Evolutionary conservation across 1,140 invertebrate genomes (phyloP).

Genomic region (Apis florea): DNA sequence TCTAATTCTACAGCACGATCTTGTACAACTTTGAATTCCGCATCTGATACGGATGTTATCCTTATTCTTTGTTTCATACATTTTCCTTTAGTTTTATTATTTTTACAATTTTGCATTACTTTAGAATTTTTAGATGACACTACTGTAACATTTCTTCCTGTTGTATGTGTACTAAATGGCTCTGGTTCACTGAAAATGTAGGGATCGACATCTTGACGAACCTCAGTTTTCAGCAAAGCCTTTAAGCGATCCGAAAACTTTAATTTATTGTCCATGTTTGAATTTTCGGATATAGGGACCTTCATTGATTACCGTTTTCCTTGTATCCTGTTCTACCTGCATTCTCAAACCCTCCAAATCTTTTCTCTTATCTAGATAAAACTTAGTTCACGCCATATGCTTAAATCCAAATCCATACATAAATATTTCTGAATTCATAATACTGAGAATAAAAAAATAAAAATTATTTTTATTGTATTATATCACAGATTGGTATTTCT

Average conservation of each 20-base stretch:
- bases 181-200: conserved; percentile 83
- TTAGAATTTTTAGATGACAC: conserved; percentile 67
- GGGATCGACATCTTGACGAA: conserved; percentile 79
- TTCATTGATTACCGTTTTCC: conserved; percentile 69
- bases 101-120: conserved; percentile 69
- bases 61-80: conserved; percentile 73
- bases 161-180: conserved; percentile 65
- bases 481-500: conserved; percentile 55
- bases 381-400: conserved; percentile 64
- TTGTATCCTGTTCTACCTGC: conserved; percentile 67
- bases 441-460: conserved; percentile 61
- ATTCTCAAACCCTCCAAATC: conserved; percentile 70
- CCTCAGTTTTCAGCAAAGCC: conserved; percentile 78
- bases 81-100: conserved; percentile 71
- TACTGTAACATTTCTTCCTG: conserved; percentile 69
- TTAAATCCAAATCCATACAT: conserved; percentile 50
- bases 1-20: conserved; percentile 43
- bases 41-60: conserved; percentile 44
- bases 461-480: conserved; percentile 50
- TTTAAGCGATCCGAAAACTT: conserved; percentile 81
- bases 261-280: conserved; percentile 80
- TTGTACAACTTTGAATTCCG: conserved; percentile 46
- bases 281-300: conserved; percentile 70
- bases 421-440: conserved; percentile 54
- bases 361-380: conserved; percentile 58